Conservation (phyloP, 2,113 vertebrate species). For the Polypterus bichir region DNA sequence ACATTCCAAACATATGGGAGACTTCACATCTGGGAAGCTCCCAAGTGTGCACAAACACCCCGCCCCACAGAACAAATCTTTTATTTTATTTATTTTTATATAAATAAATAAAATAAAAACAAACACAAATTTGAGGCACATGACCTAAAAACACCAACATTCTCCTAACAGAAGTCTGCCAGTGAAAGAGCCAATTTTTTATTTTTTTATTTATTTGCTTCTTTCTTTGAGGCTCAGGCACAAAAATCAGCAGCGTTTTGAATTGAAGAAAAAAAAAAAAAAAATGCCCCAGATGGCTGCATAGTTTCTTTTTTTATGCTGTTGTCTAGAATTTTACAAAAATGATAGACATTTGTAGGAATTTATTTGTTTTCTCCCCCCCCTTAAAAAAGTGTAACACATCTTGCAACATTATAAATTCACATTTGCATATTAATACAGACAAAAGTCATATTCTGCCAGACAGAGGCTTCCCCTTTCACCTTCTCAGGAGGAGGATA, state of each 20-base stretch:
- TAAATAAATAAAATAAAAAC: too few species aligned
- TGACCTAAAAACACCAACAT: not conserved
- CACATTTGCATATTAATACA: conserved; percentile 1
- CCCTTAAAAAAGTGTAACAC: not conserved
- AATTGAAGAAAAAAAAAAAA: not conserved
- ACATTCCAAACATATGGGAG: too few species aligned
- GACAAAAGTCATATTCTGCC: not conserved
- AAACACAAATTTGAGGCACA: not conserved
- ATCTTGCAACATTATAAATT: not conserved
- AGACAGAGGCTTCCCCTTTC: too few species aligned
- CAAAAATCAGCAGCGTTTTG: not conserved
- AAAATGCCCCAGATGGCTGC: not conserved
- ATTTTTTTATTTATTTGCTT: too few species aligned
- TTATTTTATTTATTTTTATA: too few species aligned
- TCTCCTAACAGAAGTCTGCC: not conserved
- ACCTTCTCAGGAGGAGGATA: too few species aligned
- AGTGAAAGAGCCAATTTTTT: too few species aligned
- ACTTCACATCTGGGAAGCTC: too few species aligned
- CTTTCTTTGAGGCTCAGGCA: not conserved
- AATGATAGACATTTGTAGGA: not conserved
- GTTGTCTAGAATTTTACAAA: not conserved
- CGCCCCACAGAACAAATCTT: too few species aligned
- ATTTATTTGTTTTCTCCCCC: not conserved
- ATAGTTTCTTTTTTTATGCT: not conserved
- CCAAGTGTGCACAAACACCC: too few species aligned